Evolutionary conservation across 1,140 invertebrate genomes (phyloP).

Genomic region (Nebria ingens): DNA sequence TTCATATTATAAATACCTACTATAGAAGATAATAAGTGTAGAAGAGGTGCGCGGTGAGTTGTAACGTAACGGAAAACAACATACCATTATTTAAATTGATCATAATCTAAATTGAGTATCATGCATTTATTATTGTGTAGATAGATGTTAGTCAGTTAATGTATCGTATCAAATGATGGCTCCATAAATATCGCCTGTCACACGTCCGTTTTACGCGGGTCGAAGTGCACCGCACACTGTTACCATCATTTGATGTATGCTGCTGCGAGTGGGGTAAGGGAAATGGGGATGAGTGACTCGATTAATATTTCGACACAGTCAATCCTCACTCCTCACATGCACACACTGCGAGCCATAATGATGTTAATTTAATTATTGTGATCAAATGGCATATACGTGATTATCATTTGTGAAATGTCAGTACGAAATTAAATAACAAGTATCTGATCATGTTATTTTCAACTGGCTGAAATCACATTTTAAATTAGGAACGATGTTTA

Average conservation of each 20-base stretch:
- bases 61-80: slow-evolving; percentile 15
- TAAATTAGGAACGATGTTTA: too few species aligned
- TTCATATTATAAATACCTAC: too few species aligned
- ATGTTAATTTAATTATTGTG: neutral
- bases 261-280: neutral
- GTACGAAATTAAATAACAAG: too few species aligned
- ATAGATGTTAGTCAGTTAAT: slow-evolving; percentile 10
- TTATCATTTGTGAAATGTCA: too few species aligned
- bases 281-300: neutral
- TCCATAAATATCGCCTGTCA: slow-evolving; percentile 11
- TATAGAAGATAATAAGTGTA: too few species aligned
- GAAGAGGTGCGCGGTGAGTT: too few species aligned
- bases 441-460: too few species aligned
- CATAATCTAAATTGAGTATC: slow-evolving; percentile 11
- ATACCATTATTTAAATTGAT: slow-evolving; percentile 7
- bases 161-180: slow-evolving; percentile 12
- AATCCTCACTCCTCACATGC: too few species aligned
- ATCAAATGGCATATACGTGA: too few species aligned
- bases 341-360: too few species aligned
- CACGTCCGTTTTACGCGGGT: neutral
- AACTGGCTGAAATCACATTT: too few species aligned
- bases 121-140: slow-evolving; percentile 10
- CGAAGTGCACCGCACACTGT: neutral
- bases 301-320: slow-evolving; percentile 6
- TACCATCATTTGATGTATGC: neutral